Evolutionary conservation across 1,140 invertebrate species (phyloP), one percentile per base, ranked within the genome.

Genomic region (Ptiloglossa arizonensis): DNA sequence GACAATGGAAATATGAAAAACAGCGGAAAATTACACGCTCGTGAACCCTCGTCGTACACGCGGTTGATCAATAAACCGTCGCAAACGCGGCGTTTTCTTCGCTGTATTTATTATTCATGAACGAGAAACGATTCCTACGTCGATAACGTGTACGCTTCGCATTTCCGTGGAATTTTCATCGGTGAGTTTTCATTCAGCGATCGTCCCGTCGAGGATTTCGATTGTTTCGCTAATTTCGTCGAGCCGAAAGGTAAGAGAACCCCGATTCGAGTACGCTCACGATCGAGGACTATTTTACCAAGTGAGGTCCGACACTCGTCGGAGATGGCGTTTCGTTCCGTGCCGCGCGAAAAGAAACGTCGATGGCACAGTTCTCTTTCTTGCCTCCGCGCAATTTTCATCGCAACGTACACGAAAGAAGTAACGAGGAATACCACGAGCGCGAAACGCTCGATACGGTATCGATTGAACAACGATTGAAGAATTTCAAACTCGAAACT

Each of bases 361-460:
- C 64, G 70, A 69, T 79, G 24, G n/a, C n/a, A 48, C 32, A 85
- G 69, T 54, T 71, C 6, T 71, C 73, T 74, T 60, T 56, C 19
- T 73, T 85, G 46, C 48, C 59, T 69, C 13, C n/a, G 22, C 41
- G 6, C 22, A 5, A 50, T n/a, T n/a, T n/a, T n/a, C n/a, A n/a
- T n/a, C n/a, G n/a, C n/a, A n/a, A n/a, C n/a, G n/a, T n/a, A n/a
- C n/a, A n/a, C n/a, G n/a, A n/a, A n/a, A n/a, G n/a, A n/a, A n/a
- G n/a, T n/a, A n/a, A n/a, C n/a, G n/a, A n/a, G n/a, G n/a, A n/a
- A n/a, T n/a, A n/a, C n/a, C n/a, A n/a, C n/a, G n/a, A n/a, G n/a
- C n/a, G n/a, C n/a, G n/a, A n/a, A n/a, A n/a, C n/a, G n/a, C n/a
- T n/a, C n/a, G n/a, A n/a, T n/a, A n/a, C n/a, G n/a, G n/a, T n/a